These are phyloP conservation scores for Phalacrocorax brasilianus DNA, from an alignment of 2,113 vertebrate species.

Conservation along the genomic window DNA sequence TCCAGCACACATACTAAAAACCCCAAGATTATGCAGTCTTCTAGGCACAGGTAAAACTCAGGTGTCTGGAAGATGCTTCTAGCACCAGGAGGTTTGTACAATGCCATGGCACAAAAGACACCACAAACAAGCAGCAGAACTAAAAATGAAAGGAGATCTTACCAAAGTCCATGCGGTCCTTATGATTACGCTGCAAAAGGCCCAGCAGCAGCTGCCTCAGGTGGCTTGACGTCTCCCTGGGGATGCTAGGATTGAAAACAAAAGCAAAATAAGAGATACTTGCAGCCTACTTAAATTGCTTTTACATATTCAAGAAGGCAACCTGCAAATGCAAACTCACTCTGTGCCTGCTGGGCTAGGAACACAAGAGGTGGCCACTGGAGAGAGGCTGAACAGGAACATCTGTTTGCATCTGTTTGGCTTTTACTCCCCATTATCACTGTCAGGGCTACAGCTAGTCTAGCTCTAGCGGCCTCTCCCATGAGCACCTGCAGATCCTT, in stretches of 20 bases:
- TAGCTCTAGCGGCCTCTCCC: not conserved
- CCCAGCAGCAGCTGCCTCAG: constrained; percentile 87
- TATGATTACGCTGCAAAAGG: constrained; percentile 88
- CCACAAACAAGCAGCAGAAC: not conserved
- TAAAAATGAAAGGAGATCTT: not conserved
- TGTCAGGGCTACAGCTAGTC: not conserved
- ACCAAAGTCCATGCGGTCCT: constrained; percentile 92
- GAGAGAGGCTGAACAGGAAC: not conserved
- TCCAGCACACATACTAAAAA: not conserved
- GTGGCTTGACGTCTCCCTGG: constrained; percentile 88
- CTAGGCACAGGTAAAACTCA: not conserved
- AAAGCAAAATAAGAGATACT: constrained; percentile 4
- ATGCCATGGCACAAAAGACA: not conserved
- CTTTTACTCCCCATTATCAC: not conserved
- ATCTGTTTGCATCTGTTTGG: not conserved
- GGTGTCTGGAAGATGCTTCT: not conserved
- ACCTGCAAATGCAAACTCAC: constrained; percentile 5
- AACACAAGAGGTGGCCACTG: not conserved
- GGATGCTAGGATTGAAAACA: constrained; percentile 80
- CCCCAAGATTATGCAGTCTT: not conserved
- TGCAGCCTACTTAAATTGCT: not conserved
- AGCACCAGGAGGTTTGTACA: not conserved
- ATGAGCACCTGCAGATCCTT: not conserved
- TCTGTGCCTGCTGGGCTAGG: constrained; percentile 20
- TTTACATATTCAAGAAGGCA: constrained; percentile 29